Evolutionary conservation across 2,888 invertebrate species (phyloP), one percentile per base, ranked within the genome.

Genomic region (Cyaniris semiargus): DNA sequence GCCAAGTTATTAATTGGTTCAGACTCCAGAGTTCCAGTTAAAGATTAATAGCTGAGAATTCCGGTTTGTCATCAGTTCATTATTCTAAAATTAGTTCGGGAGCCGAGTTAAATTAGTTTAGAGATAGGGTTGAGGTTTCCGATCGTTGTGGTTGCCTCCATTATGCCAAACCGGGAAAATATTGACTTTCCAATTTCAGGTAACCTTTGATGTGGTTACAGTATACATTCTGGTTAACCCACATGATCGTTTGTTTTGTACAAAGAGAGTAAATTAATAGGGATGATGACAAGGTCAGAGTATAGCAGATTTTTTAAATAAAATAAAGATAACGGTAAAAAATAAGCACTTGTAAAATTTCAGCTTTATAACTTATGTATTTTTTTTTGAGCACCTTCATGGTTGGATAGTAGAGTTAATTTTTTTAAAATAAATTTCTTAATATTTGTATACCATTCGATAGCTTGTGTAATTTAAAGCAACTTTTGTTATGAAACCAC

Each of bases 51-150:
- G 58, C 21, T 58, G 58, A 58, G 58, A 58, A 58, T 58, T 58
- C 58, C 58, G 21, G 58, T 23, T 66, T 66, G 60, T 23, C 23
- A 66, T 66, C 60, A 66, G 66, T 23, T 72, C 23, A 44, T 72
- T 72, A 72, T 23, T 44, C 44, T 44, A 44, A 72, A 66, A 31
- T 66, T 66, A 66, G 66, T 66, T 66, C 10, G 66, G 70, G 34
- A 70, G 76, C 66, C 56, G 76, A 78, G 38, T 77, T 48, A 27
- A 76, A 77, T 75, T 48, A 72, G 70, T 66, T 66, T 27, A 58
- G 58, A 21, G 21, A 58, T 58, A 4, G 66, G 66, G 27, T 31
- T 31, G 66, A 6, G 66, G 27, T 27, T 66, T 18, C 66, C 66
- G 27, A 66, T 66, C 23, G 15, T 27, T 66, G 66, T 3, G 66